phyloP scores from a whole-genome alignment of 1,140 invertebrate species.

The Caenorhabditis briggsae region DNA sequence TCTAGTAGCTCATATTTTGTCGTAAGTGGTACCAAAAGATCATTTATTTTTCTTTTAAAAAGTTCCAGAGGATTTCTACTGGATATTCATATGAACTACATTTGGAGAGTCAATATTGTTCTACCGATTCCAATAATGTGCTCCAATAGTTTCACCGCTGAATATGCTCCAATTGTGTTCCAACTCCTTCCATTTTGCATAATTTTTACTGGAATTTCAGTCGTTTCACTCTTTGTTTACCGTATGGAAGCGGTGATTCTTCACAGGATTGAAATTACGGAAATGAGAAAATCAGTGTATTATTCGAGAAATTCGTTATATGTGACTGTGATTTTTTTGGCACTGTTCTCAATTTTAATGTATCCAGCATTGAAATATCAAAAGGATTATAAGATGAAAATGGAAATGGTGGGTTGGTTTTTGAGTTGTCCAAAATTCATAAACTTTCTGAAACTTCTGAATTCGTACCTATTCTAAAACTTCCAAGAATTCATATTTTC shows the following conservation, averaged over 20 bases:
- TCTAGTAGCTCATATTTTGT: background rate
- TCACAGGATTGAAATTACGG: background rate
- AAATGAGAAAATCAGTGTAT: background rate
- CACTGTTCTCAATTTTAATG: background rate
- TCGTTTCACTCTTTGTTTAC: background rate
- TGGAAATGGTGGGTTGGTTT: background rate
- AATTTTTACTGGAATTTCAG: background rate
- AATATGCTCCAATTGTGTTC: conserved; percentile 10
- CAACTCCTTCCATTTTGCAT: background rate
- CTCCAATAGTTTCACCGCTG: conserved; percentile 1
- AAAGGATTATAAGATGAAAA: conserved; percentile 15
- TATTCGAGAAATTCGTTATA: background rate
- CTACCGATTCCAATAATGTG: conserved; percentile 17
- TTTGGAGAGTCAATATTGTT: conserved; percentile 19
- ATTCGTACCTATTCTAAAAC: too few relatives aligned
- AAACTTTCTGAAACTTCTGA: too few relatives aligned
- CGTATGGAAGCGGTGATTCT: conserved; percentile 1
- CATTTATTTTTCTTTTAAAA: background rate
- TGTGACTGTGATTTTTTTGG: background rate
- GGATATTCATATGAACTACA: background rate
- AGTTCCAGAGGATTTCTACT: background rate
- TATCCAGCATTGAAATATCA: conserved; percentile 33
- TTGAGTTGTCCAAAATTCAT: too few relatives aligned
- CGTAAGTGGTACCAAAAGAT: background rate
- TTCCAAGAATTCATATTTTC: too few relatives aligned